Conservation (phyloP, 2,113 vertebrate species). For the Channa maculata region DNA sequence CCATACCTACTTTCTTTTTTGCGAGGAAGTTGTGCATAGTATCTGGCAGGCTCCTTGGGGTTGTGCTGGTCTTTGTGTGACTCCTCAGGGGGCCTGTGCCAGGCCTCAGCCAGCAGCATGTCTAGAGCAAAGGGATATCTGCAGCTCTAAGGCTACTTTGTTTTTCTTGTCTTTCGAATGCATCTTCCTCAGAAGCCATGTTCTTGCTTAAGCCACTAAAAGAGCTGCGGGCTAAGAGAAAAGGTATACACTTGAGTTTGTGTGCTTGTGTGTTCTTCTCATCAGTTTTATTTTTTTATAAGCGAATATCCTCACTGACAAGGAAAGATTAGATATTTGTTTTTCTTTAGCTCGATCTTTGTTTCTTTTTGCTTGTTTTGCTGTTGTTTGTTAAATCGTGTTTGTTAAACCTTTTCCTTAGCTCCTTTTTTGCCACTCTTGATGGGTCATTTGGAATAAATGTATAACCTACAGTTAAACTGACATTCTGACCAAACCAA, state of each 20-base stretch:
- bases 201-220: constrained; percentile 82
- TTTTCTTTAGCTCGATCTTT: not conserved
- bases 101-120: constrained; percentile 34
- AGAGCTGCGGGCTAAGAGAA: constrained; percentile 83
- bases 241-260: constrained; percentile 74
- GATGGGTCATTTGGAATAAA: constrained; percentile 72
- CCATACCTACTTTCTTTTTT: constrained; percentile 23
- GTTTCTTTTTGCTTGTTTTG: constrained; percentile 37
- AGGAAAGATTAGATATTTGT: constrained; percentile 10
- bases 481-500: constrained; percentile 42
- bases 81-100: constrained; percentile 22
- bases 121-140: constrained; percentile 44
- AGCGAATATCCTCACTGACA: constrained; percentile 23
- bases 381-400: constrained; percentile 30
- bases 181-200: constrained; percentile 79
- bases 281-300: constrained; percentile 6
- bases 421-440: constrained; percentile 35
- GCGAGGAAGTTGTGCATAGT: constrained; percentile 14
- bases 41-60: constrained; percentile 27
- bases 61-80: constrained; percentile 36
- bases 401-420: constrained; percentile 31
- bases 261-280: constrained; percentile 17
- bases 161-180: constrained; percentile 65
- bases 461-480: constrained; percentile 55
- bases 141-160: constrained; percentile 55